Percentiles rank a stretch among this genome's conserved stretches.
Conservation (phyloP, 1,140 invertebrate species). For the Zelostemma sp. region DNA sequence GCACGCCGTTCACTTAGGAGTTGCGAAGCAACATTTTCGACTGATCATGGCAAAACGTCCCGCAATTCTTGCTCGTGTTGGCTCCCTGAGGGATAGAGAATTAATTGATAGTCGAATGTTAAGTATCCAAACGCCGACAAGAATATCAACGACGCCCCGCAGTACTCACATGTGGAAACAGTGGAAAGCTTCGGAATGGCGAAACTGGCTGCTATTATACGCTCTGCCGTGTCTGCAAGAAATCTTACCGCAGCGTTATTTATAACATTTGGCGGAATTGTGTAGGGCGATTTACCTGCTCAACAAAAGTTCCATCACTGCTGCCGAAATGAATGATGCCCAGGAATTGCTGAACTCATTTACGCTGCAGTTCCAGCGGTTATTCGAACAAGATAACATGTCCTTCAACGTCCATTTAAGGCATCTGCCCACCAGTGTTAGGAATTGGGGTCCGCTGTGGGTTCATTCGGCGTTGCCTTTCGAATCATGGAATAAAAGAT, state of each 20-base stretch:
- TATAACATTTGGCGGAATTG: constrained; percentile 2
- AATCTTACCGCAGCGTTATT: neutral
- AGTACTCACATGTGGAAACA: neutral
- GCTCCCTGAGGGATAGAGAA: neutral
- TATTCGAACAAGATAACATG: constrained; percentile 6
- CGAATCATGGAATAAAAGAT: neutral
- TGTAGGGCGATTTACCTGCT: constrained; percentile 6
- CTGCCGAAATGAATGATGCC: constrained; percentile 4
- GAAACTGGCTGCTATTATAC: constrained; percentile 12
- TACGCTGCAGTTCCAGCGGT: constrained; percentile 10
- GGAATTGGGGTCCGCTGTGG: constrained; percentile 14
- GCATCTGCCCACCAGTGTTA: constrained; percentile 2
- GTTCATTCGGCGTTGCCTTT: constrained; percentile 10
- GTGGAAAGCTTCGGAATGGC: constrained; percentile 39
- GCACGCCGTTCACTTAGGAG: neutral
- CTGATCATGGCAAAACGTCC: neutral
- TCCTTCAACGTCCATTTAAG: constrained; percentile 14
- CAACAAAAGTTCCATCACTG: constrained; percentile 4
- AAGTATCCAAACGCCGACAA: neutral
- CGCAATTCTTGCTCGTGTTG: too few relatives aligned
- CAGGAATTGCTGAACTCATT: constrained; percentile 7
- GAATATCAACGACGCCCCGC: constrained; percentile 3
- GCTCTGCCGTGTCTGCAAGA: constrained; percentile 6
- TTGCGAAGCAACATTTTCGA: neutral
- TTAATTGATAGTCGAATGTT: neutral